Evolutionary conservation across 2,113 vertebrate species (phyloP).

Genomic region (Nanger granti): DNA sequence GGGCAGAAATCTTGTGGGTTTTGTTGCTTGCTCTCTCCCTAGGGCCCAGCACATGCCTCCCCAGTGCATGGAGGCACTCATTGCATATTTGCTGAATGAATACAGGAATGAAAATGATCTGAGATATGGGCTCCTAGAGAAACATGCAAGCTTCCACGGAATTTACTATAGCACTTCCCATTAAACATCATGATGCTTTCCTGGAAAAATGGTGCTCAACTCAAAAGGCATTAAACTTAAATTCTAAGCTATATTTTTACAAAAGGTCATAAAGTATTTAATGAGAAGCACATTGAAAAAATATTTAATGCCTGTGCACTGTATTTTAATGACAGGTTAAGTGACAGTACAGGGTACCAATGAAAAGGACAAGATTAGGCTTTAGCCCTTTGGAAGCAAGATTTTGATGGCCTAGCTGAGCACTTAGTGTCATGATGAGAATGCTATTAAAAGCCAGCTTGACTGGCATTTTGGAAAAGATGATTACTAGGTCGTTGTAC

Average conservation of each 20-base stretch:
- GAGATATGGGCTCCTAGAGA: neutral
- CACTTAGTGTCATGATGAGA: neutral
- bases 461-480: constrained; percentile 13
- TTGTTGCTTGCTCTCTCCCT: neutral
- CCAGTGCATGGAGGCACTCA: neutral
- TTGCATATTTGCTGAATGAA: neutral
- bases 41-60: neutral
- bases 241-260: neutral
- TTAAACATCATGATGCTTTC: neutral
- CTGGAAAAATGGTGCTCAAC: neutral
- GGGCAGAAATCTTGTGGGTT: neutral
- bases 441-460: neutral
- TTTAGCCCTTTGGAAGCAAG: neutral
- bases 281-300: neutral
- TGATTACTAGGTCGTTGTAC: neutral
- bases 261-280: neutral
- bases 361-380: neutral
- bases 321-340: neutral
- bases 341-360: neutral
- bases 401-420: neutral
- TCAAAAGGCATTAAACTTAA: neutral
- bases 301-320: neutral
- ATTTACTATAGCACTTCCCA: neutral
- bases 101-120: neutral
- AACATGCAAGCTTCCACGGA: neutral